Evolutionary conservation across 2,113 vertebrate species (phyloP).

Genomic region (Labeo rohita): DNA sequence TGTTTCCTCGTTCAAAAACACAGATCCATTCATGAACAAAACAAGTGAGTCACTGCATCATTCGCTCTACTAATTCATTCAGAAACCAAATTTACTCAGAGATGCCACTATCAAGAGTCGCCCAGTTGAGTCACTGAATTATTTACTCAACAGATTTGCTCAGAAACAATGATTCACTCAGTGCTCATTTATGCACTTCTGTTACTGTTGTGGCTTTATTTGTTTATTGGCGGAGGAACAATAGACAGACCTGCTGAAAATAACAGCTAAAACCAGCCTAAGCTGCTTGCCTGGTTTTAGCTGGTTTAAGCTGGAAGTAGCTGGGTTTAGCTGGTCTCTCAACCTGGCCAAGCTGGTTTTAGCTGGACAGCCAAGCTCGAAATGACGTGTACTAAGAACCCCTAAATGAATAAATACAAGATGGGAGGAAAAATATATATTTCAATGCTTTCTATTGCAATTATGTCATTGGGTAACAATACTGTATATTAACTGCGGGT

Average conservation of each 20-base stretch:
- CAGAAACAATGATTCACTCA: not conserved
- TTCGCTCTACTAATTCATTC: not conserved
- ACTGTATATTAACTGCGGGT: no score
- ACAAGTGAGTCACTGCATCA: not conserved
- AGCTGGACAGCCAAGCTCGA: no score
- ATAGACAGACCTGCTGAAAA: not conserved
- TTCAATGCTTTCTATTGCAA: no score
- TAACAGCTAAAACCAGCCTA: no score
- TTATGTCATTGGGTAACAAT: no score
- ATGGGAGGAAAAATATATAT: no score
- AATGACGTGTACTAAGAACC: no score
- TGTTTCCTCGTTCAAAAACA: not conserved
- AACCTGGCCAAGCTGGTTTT: no score
- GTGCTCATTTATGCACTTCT: not conserved
- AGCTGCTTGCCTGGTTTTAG: no score
- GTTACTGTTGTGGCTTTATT: not conserved
- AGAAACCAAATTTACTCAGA: not conserved
- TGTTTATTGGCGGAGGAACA: not conserved
- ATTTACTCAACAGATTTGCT: not conserved
- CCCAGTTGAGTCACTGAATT: not conserved
- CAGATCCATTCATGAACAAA: not conserved
- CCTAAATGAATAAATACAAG: no score
- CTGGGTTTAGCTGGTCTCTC: no score
- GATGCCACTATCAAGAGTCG: not conserved
- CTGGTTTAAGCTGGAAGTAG: no score